Evolutionary conservation across 92 coral and sea anemone species (phyloP), one percentile per base, ranked within the genome.

Genomic region (Diadumene lineata): DNA sequence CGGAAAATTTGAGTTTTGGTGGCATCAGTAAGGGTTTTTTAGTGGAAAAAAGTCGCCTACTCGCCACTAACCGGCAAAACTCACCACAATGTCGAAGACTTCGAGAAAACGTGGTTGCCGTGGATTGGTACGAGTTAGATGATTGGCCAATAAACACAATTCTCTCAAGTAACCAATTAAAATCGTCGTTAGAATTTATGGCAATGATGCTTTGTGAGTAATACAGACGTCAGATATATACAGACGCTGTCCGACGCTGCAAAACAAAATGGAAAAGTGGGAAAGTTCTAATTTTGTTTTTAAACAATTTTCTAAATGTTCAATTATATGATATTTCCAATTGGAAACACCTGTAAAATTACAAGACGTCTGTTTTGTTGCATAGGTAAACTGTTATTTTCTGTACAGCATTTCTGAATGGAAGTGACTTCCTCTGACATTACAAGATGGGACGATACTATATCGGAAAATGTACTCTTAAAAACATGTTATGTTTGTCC

Each of bases 1-100:
- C 98, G 55, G 92, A 86, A 84, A 94, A 94, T 73, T 94, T 94
- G 66, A 94, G 80, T 77, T 94, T 94, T 62, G 92, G 98, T 34
- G 98, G 98, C 98, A 94, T 94, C 67, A 44, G 72, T 32, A 0
- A 34, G 50, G 18, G 13, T 22, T 22, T 65, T 64, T 65, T 31
- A 10, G 22, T 26, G 7, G 0, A 9, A 17, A 60, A 31, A 27
- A 50, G 13, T 68, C 69, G 92, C 92, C 81, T 89, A 90, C 85
- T 77, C 92, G 77, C 86, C 43, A 46, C 43, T 33, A 68, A 58
- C 76, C 66, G 83, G 55, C 31, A 57, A 56, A 64, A 43, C 31
- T 66, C 81, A 53, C 73, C 66, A 25, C 43, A 76, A 76, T 63
- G 79, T 74, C 79, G 73, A 76, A 51, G 64, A 43, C 18, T 66